Conservation (phyloP, 2,113 vertebrate species). For the Rhea americana region DNA sequence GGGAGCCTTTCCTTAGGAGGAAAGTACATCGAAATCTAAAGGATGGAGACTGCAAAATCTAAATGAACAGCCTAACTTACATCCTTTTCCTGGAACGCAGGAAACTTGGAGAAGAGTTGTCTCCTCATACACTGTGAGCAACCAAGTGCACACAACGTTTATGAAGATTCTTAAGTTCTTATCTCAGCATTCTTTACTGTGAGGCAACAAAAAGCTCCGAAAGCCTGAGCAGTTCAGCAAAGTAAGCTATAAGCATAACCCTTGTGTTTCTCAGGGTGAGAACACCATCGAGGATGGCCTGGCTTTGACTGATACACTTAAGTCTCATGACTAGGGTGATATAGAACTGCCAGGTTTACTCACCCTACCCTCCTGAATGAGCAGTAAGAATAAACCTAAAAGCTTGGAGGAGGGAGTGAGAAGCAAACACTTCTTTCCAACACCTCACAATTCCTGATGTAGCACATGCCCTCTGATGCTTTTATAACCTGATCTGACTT, state of each 20-base stretch:
- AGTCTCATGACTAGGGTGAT: fast-evolving
- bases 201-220: neutral
- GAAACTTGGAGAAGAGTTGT: neutral
- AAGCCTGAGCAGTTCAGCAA: fast-evolving
- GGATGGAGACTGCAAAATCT: neutral
- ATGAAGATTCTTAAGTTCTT: neutral
- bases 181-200: neutral
- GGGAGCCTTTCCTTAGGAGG: neutral
- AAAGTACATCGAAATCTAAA: neutral
- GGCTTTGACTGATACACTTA: neutral
- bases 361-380: neutral
- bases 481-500: neutral
- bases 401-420: neutral
- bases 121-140: neutral
- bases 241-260: neutral
- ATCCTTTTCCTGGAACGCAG: fast-evolving
- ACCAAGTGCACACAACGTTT: neutral
- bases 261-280: fast-evolving
- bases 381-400: neutral
- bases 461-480: neutral
- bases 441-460: neutral
- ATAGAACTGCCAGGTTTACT: neutral
- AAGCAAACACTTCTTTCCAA: neutral
- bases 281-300: too few species aligned
- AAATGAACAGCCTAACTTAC: neutral